Conservation (phyloP, 2,113 vertebrate genomes). For the Plestiodon gilberti region DNA sequence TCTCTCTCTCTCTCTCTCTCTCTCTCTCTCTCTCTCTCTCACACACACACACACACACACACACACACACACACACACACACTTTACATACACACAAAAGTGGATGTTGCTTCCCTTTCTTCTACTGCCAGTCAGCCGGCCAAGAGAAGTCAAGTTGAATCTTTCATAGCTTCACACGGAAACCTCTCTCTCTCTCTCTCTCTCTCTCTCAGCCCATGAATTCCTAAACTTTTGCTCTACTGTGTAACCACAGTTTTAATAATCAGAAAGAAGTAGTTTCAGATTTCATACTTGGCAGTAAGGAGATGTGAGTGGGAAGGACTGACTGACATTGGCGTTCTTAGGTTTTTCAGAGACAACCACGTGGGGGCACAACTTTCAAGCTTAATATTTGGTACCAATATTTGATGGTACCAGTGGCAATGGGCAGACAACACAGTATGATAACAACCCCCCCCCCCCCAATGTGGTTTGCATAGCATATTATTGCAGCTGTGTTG, state of each 20-base stretch:
- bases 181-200: neutral
- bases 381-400: neutral
- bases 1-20: neutral
- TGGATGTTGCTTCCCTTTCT: neutral
- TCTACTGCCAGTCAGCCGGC: neutral
- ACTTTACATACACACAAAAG: neutral
- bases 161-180: neutral
- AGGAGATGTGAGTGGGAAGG: neutral
- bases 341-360: neutral
- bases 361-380: neutral
- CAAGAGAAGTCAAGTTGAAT: neutral
- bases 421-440: neutral
- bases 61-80: too few relatives aligned
- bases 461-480: too few relatives aligned
- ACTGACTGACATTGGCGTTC: neutral
- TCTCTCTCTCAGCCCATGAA: neutral
- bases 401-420: neutral
- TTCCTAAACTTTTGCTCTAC: neutral
- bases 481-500: neutral
- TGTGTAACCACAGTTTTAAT: neutral
- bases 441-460: neutral
- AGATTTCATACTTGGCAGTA: neutral
- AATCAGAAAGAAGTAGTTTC: neutral
- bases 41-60: neutral
- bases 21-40: neutral